phyloP scores from a whole-genome alignment of 2,797 vertebrate genomes.

The Myripristis murdjan region DNA sequence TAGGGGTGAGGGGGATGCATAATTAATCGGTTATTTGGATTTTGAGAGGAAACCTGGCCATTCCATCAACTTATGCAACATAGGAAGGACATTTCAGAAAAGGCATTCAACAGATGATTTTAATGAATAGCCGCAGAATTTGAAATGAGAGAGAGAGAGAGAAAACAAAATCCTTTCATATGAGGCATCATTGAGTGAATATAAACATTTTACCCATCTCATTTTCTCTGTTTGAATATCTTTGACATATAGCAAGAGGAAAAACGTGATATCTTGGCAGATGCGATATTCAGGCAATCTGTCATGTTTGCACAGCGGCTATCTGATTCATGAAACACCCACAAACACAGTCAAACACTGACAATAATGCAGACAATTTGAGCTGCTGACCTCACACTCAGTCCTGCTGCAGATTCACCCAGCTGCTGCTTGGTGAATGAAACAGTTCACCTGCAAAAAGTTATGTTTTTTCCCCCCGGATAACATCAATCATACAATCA shows the following conservation, averaged over 20 bases:
- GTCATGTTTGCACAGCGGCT: no score
- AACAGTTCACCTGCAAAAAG: neutral
- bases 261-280: no score
- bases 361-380: neutral
- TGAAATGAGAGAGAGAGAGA: constrained; percentile 12
- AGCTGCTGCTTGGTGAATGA: neutral
- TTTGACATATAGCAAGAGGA: no score
- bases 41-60: neutral
- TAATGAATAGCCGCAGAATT: constrained; percentile 20
- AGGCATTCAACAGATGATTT: constrained; percentile 27
- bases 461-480: no score
- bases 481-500: no score
- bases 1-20: constrained; percentile 27
- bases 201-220: no score
- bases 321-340: no score
- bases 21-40: constrained; percentile 45
- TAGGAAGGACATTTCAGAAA: constrained; percentile 4
- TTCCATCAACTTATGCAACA: constrained; percentile 29
- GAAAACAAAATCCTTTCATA: neutral
- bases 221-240: no score
- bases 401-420: neutral
- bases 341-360: neutral
- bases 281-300: no score
- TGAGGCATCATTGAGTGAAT: no score
- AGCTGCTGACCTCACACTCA: neutral